Evolutionary conservation across 2,888 invertebrate genomes (phyloP), one percentile per base, ranked within the genome.

Genomic region (Orthosia gracilis): DNA sequence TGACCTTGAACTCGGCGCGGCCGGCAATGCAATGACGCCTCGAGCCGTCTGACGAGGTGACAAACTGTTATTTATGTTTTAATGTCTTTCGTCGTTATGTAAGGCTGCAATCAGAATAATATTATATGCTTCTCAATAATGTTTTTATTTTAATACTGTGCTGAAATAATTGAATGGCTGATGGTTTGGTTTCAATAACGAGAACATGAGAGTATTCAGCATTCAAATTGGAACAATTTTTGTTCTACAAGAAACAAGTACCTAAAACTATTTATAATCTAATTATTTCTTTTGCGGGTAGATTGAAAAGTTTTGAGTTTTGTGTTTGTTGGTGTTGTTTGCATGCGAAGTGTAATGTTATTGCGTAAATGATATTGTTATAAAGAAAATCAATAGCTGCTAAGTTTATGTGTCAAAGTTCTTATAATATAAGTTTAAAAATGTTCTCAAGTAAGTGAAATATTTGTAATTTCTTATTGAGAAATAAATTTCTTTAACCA

Each of bases 1-100:
- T 79, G 74, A 83, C 76, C 85, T 86, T 85, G 82, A 85, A 82
- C 86, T 73, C 58, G 18, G 11, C 54, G 63, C 74, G 52, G 61
- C 50, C 50, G 64, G 15, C 69, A 40, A 5, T 47, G 45, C 61
- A 69, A 57, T 73, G 85, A 65, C 66, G 62, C 7, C 18, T 12
- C 40, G 57, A 74, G 76, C 15, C 9, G 80, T 72, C 66, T 62
- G 67, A 70, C 65, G 63, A 74, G 63, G 67, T 76, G 73, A 82
- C 84, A 84, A 70, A 65, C 76, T 62, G 69, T 80, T 67, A 66
- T 70, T 73, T 55, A 70, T 58, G 52, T 54, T 47, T 68, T 74
- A 58, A 74, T 70, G 63, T 55, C 47, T 78, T 58, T 73, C 61
- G 31, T 55, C 58, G 45, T 80, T 73, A 69, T 15, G 57, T 83